Base-by-base conservation (phyloP, 2,113 vertebrate species). In the Osmerus eperlanus region DNA sequence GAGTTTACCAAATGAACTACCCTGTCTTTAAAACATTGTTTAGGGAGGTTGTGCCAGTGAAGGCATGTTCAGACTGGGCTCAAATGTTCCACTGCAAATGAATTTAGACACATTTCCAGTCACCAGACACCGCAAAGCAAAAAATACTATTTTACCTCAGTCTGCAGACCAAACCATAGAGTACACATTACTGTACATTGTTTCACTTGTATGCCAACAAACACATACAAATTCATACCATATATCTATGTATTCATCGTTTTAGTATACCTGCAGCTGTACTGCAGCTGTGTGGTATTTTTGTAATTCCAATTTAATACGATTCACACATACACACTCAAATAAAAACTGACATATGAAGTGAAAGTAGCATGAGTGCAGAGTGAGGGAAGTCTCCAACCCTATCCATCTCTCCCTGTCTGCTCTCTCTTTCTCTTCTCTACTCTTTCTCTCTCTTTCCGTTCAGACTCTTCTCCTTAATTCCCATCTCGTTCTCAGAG, bases 81-180 rank as follows among this genome's bases (percentile, higher is more conserved):
- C 47, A 78, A 75, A 78, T 58, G 62, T 61, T 80, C 52, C 78
- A 75, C 41, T 68, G 47, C 58, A 76, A 80, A 73, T 16, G 52
- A 59, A 62, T 67, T 28, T 21, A 52, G 67, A 67, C 69, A 69
- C 9, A 63, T 75, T 74, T 80, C 71, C 78, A 82, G 68, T 68
- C 58, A 32, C n/a, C 64, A 64, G 41, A 71, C 9, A 71, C 8
- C 60, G 29, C 47, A 59, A 55, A 74, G 16, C 47, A 80, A 72
- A 77, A 77, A 78, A 64, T 47, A 59, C 63, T 73, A 56, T 68
- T 69, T 77, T 54, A 72, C 53, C 6, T 64, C 18, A 64, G 14
- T 59, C 64, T 58, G 63, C 19, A 29, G 47, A 76, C 58, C 51
- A 19, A 15, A 65, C 18, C 9, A 29, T 56, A 28, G 56, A 70